Base-by-base conservation (phyloP, 2,888 invertebrate species). In the Ceramica pisi region DNA sequence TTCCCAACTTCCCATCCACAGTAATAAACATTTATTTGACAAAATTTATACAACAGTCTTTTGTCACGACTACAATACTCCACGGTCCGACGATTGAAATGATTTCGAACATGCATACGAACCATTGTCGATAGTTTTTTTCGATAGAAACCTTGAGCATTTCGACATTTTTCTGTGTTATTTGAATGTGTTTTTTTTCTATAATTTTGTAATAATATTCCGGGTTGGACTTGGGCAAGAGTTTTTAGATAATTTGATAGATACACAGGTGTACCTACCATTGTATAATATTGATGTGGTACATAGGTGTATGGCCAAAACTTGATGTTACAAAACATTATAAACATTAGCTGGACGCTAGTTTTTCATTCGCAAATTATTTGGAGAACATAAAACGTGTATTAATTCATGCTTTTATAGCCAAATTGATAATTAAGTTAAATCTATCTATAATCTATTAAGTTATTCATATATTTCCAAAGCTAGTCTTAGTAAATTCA, bases 11-110 rank as follows among this genome's bases (percentile, higher is more conserved):
- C 66, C 79, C 71, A 79, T 79, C 67, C 63, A 48, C 23, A 57
- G 57, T 76, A 65, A 74, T 78, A 75, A 75, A 83, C 81, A 85
- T 86, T 83, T 84, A 85, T 85, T 85, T 85, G 86, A 75, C 85
- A 82, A 83, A 70, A 80, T 78, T 51, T 78, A 75, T 85, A 79
- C 78, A 66, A 71, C 50, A 53, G 64, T 63, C 87, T 82, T 85
- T 86, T 87, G 84, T 85, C 76, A 69, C 44, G 61, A 61, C 63
- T 50, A 78, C 84, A 83, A 86, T 87, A 72, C 62, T 78, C 73
- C 77, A 80, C 72, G 87, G 68, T 85, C 71, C 64, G 80, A 31
- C 80, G 82, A 65, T 61, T 72, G 71, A 78, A 76, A 86, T 87
- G 81, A 85, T 85, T 84, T 51, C 62, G 35, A 78, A 68, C 68